Base-by-base conservation (phyloP, 1,140 invertebrate genomes). In the Delia radicum region DNA sequence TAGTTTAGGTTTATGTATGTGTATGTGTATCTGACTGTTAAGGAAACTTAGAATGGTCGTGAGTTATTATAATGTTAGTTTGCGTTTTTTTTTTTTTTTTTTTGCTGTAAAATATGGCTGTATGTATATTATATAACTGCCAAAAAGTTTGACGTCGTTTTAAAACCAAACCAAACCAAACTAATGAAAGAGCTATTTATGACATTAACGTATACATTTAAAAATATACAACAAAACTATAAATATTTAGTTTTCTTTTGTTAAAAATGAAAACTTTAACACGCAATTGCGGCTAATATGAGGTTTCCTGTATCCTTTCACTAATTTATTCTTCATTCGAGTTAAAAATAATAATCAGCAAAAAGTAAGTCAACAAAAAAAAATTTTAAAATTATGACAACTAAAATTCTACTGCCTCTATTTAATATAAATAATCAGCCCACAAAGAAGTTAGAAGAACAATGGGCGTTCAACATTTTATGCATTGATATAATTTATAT, bases 281-380 rank as follows among this genome's bases (percentile, higher is more conserved):
- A 69, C 65, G 65, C 65, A 33, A 69, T 33, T 69, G 29, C 29
- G 31, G n/a, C n/a, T 67, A 67, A 33, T 18, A 33, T 63, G n/a
- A n/a, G n/a, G n/a, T n/a, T n/a, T n/a, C n/a, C n/a, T n/a, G n/a
- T n/a, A n/a, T n/a, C n/a, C n/a, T n/a, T n/a, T n/a, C n/a, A n/a
- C n/a, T n/a, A n/a, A n/a, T n/a, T n/a, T n/a, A n/a, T n/a, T n/a
- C n/a, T n/a, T n/a, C n/a, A n/a, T n/a, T n/a, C n/a, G n/a, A n/a
- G n/a, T n/a, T n/a, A n/a, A n/a, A n/a, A n/a, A n/a, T n/a, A n/a
- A n/a, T n/a, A n/a, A n/a, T n/a, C n/a, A n/a, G n/a, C n/a, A n/a
- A n/a, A n/a, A n/a, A n/a, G n/a, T n/a, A n/a, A n/a, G n/a, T n/a
- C n/a, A n/a, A n/a, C n/a, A n/a, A n/a, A n/a, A n/a, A n/a, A n/a